Percentiles rank a stretch among this genome's conserved stretches.
Evolutionary conservation across 1,140 invertebrate species (phyloP).

Genomic region (Drosophila fuyamai): DNA sequence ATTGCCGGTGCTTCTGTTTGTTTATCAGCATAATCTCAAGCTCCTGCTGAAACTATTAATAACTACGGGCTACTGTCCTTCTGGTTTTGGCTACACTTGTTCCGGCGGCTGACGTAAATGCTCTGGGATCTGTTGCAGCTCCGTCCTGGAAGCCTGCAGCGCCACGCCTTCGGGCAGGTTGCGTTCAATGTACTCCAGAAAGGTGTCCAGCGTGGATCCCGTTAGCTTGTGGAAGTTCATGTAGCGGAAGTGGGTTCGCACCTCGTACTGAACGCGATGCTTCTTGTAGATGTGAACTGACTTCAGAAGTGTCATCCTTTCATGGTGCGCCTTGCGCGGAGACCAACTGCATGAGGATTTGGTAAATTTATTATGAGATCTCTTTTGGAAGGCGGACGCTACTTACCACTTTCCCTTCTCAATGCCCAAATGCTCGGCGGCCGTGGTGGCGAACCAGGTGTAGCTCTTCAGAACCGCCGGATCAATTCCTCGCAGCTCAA

Average conservation of each 20-base stretch:
- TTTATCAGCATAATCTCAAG: slow-evolving; percentile 34
- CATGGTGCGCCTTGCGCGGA: slow-evolving; percentile 89
- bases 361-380: slow-evolving; percentile 28
- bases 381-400: neutral
- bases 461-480: slow-evolving; percentile 95
- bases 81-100: slow-evolving; percentile 50
- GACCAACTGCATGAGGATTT: slow-evolving; percentile 87
- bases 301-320: slow-evolving; percentile 92
- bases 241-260: slow-evolving; percentile 95
- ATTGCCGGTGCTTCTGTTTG: slow-evolving; percentile 8
- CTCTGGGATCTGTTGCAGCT: slow-evolving; percentile 87
- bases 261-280: slow-evolving; percentile 98
- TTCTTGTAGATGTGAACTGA: slow-evolving; percentile 97
- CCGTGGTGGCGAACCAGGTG: slow-evolving; percentile 91
- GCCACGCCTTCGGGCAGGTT: slow-evolving; percentile 99
- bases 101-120: slow-evolving; percentile 84
- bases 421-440: slow-evolving; percentile 92
- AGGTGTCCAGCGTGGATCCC: slow-evolving; percentile 97
- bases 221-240: slow-evolving; percentile 94
- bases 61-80: slow-evolving; percentile 29
- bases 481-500: slow-evolving; percentile 95
- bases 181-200: slow-evolving; percentile 97
- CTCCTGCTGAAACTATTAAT: slow-evolving; percentile 21
- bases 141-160: slow-evolving; percentile 95
- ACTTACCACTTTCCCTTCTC: slow-evolving; percentile 90